phyloP scores from a whole-genome alignment of 2,888 invertebrate species.

The Pyrrhia umbra region DNA sequence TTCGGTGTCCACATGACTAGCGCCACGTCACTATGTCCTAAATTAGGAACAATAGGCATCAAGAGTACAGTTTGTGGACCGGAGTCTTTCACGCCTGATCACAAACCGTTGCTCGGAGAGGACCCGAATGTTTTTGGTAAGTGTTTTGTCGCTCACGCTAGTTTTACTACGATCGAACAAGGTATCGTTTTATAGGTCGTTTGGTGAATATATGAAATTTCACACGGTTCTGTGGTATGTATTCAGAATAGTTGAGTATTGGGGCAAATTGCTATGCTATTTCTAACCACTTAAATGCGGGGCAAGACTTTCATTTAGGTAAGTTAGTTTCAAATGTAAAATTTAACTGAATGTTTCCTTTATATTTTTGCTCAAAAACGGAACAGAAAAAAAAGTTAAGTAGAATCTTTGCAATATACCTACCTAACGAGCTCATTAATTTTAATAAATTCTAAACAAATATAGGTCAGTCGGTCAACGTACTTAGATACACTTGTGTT shows the following conservation, averaged over 20 bases:
- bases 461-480: conserved; percentile 43
- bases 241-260: too few relatives aligned
- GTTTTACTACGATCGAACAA: too few relatives aligned
- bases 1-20: conserved; percentile 94
- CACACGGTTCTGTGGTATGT: too few relatives aligned
- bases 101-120: conserved; percentile 96
- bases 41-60: conserved; percentile 93
- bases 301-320: too few relatives aligned
- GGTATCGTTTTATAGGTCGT: too few relatives aligned
- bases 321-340: too few relatives aligned
- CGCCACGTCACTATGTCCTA: conserved; percentile 94
- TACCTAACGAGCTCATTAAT: not conserved
- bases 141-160: conserved; percentile 28
- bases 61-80: conserved; percentile 97
- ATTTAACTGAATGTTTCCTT: too few relatives aligned
- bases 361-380: too few relatives aligned
- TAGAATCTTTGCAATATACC: not conserved
- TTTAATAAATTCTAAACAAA: conserved; percentile 4
- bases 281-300: too few relatives aligned
- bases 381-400: not conserved
- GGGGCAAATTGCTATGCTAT: too few relatives aligned
- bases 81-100: conserved; percentile 98
- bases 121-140: conserved; percentile 91
- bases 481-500: conserved; percentile 17
- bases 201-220: too few relatives aligned